Conservation (phyloP, 1,140 invertebrate genomes). For the Hyles vespertilio region DNA sequence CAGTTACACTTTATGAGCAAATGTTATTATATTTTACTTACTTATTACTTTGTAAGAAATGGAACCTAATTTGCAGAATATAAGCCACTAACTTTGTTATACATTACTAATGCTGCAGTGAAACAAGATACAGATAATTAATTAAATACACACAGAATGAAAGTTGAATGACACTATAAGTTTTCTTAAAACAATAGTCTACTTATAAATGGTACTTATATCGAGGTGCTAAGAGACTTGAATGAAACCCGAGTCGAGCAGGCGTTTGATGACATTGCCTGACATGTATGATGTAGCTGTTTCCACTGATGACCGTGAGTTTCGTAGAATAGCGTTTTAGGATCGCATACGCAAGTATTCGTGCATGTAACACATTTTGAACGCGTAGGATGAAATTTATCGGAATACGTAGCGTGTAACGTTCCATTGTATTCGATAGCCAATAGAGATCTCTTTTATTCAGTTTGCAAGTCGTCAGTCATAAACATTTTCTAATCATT, state of each 20-base stretch:
- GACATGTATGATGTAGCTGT: constrained; percentile 7
- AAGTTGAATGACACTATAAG: constrained; percentile 16
- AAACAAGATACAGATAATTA: too few relatives aligned
- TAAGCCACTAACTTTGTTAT: too few relatives aligned
- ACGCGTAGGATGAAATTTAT: constrained; percentile 37
- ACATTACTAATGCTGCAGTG: too few relatives aligned
- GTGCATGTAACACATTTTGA: constrained; percentile 20
- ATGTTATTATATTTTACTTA: too few relatives aligned
- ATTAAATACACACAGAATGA: background rate
- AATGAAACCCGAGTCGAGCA: constrained; percentile 16
- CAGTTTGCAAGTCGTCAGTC: constrained; percentile 27
- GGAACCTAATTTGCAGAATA: too few relatives aligned
- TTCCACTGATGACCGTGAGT: constrained; percentile 22
- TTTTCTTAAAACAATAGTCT: constrained; percentile 11
- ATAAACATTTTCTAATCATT: constrained; percentile 17
- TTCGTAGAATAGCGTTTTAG: constrained; percentile 36
- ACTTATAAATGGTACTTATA: constrained; percentile 8
- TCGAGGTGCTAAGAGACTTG: constrained; percentile 1
- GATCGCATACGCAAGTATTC: constrained; percentile 27
- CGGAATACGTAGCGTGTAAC: constrained; percentile 30
- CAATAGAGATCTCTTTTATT: constrained; percentile 27
- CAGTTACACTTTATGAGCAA: background rate
- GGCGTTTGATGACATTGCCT: constrained; percentile 25
- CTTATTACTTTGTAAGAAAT: too few relatives aligned
- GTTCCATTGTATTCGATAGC: constrained; percentile 35